Conservation (phyloP, 1,140 invertebrate genomes). For the Bombus superbus region DNA sequence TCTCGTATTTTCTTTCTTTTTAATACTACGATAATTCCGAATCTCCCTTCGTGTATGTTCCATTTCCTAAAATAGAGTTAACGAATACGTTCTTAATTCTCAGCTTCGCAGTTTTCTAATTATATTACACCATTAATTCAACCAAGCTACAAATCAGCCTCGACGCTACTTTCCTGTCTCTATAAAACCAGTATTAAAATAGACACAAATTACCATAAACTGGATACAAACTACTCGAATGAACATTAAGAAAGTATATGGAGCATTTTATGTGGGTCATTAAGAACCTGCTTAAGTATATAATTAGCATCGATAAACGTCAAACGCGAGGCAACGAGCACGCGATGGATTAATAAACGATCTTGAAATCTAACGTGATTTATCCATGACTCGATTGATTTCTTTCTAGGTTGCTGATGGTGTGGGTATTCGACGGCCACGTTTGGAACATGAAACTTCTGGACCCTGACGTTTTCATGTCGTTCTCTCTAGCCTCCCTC, state of each 20-base stretch:
- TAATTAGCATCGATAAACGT: not conserved
- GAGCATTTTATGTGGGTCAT: not conserved
- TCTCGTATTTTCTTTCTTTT: too few relatives aligned
- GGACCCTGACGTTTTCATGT: constrained; percentile 91
- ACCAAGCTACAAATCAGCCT: too few relatives aligned
- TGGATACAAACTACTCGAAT: not conserved
- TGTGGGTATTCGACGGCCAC: constrained; percentile 93
- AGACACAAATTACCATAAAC: not conserved
- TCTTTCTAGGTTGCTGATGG: constrained; percentile 88
- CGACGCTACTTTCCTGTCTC: not conserved
- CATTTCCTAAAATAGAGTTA: too few relatives aligned
- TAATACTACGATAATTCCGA: too few relatives aligned
- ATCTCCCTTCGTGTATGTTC: too few relatives aligned
- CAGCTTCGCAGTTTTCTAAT: not conserved
- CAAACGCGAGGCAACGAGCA: not conserved
- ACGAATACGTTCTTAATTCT: too few relatives aligned
- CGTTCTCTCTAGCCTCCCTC: constrained; percentile 92
- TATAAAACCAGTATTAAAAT: not conserved
- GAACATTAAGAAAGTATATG: too few relatives aligned
- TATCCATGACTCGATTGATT: not conserved
- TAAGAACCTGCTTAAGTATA: not conserved
- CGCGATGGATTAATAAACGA: not conserved
- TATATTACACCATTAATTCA: not conserved
- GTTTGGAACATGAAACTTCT: constrained; percentile 92
- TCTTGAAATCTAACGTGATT: not conserved